Conservation (phyloP, 2,797 vertebrate genomes). For the Lithobates pipiens region DNA sequence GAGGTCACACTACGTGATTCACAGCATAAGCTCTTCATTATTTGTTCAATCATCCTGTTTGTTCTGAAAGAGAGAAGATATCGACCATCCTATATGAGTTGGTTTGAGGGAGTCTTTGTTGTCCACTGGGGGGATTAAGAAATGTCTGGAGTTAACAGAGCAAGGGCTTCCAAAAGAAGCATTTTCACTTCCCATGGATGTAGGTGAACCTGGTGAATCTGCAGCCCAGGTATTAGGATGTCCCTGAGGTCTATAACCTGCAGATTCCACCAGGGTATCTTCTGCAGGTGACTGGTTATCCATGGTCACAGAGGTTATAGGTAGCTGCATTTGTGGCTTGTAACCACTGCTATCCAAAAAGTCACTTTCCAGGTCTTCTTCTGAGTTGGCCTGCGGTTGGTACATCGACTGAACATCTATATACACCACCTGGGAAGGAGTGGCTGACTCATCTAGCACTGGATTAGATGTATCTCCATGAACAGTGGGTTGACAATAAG, state of each 20-base stretch:
- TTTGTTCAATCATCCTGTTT: constrained; percentile 75
- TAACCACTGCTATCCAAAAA: constrained; percentile 68
- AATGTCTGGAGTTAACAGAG: constrained; percentile 92
- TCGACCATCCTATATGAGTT: constrained; percentile 75
- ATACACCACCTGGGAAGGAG: constrained; percentile 89
- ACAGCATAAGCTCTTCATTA: constrained; percentile 33
- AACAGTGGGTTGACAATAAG: constrained; percentile 77
- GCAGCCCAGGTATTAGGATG: constrained; percentile 80
- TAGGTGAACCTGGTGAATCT: constrained; percentile 81
- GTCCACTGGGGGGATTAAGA: constrained; percentile 88
- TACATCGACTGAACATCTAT: constrained; percentile 92
- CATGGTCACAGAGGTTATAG: constrained; percentile 66
- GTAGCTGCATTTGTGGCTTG: constrained; percentile 78
- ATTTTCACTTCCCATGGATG: constrained; percentile 75
- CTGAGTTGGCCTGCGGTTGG: constrained; percentile 74
- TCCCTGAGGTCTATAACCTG: constrained; percentile 88
- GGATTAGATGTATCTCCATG: constrained; percentile 76
- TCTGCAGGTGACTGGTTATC: constrained; percentile 61
- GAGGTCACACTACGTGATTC: constrained; percentile 69
- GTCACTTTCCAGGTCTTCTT: constrained; percentile 70
- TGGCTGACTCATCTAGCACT: constrained; percentile 77
- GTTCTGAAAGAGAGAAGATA: constrained; percentile 80
- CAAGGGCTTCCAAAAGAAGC: constrained; percentile 91
- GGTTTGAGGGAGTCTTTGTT: constrained; percentile 75
- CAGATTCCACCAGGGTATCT: constrained; percentile 68